These are phyloP conservation scores for Hylomyscus alleni DNA, from an alignment of 2,797 vertebrate genomes.

Conservation along the genomic window DNA sequence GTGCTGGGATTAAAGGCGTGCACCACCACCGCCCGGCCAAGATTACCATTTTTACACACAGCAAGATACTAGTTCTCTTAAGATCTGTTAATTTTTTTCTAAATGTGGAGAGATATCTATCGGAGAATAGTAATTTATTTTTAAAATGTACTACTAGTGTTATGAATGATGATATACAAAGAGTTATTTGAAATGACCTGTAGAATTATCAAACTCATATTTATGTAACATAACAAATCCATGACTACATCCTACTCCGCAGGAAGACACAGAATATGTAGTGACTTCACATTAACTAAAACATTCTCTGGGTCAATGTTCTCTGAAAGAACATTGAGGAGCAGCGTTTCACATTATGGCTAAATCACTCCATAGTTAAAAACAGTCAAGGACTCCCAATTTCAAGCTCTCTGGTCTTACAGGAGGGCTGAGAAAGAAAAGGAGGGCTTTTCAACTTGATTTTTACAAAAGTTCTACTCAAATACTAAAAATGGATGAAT, in stretches of 20 bases:
- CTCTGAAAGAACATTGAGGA: neutral
- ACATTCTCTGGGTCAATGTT: slow-evolving; percentile 42
- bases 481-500: slow-evolving; percentile 25
- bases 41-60: neutral
- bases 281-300: neutral
- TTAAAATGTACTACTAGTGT: slow-evolving; percentile 37
- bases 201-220: slow-evolving; percentile 9
- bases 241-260: neutral
- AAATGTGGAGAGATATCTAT: slow-evolving; percentile 61
- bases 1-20: too few relatives aligned
- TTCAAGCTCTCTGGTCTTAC: neutral
- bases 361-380: neutral
- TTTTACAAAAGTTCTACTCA: slow-evolving; percentile 51
- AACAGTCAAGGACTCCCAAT: neutral
- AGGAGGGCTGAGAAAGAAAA: neutral
- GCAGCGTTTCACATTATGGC: neutral
- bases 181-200: slow-evolving; percentile 47
- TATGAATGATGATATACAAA: slow-evolving; percentile 35
- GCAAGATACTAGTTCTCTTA: slow-evolving; percentile 40
- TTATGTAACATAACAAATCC: slow-evolving; percentile 3
- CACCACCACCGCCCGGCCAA: too few relatives aligned
- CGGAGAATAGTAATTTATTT: slow-evolving; percentile 52
- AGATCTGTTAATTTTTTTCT: slow-evolving; percentile 1
- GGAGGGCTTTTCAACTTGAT: slow-evolving; percentile 22
- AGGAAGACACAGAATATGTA: neutral